phyloP scores from a whole-genome alignment of 2,797 vertebrate genomes.

The Aselliscus stoliczkanus region DNA sequence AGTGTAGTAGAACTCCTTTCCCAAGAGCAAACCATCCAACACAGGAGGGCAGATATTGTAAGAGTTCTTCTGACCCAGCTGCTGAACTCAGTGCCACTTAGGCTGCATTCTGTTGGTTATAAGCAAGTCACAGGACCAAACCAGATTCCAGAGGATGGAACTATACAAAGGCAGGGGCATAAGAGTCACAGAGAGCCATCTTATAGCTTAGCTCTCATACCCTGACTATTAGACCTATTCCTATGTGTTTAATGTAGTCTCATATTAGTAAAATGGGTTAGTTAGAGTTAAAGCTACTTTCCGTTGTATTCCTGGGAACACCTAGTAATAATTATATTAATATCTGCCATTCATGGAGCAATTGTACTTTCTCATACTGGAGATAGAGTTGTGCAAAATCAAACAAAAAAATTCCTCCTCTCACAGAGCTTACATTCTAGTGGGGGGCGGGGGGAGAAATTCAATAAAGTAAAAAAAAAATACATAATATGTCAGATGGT shows the following conservation, averaged over 20 bases:
- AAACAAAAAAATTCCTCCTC: not conserved
- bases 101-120: too few relatives aligned
- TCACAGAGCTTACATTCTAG: not conserved
- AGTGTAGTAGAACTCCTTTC: not conserved
- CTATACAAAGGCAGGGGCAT: accelerated
- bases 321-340: not conserved
- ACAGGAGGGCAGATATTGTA: accelerated
- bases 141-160: not conserved
- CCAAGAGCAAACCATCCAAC: accelerated
- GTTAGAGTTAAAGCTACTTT: not conserved
- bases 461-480: not conserved
- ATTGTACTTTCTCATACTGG: not conserved
- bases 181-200: too few relatives aligned
- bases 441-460: not conserved
- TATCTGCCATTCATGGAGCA: not conserved
- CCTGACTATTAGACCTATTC: not conserved
- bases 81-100: not conserved
- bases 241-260: not conserved
- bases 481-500: too few relatives aligned
- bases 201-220: not conserved
- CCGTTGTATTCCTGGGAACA: not conserved
- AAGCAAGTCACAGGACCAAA: too few relatives aligned
- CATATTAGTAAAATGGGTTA: not conserved
- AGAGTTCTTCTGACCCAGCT: not conserved
- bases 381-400: not conserved